A percentile compares a stretch with the other conserved stretches of the same genome.
Conservation (phyloP, 2,888 invertebrate genomes). For the Hermaeophaga mercurialis region DNA sequence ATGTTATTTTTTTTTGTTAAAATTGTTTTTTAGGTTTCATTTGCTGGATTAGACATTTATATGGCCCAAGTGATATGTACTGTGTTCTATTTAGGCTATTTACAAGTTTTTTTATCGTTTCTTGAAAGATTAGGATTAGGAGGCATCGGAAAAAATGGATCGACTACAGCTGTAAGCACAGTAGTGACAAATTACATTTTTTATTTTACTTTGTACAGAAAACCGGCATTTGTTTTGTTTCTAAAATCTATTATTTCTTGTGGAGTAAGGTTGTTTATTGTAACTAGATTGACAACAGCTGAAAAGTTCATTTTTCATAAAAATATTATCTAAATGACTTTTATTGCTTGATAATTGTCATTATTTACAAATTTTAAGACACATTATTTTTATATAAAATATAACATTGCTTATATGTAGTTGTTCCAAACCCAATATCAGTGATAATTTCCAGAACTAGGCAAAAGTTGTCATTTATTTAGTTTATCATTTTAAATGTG, state of each 20-base stretch:
- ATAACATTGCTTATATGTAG: too few species aligned
- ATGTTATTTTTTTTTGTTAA: conserved; percentile 23
- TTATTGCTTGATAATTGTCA: too few species aligned
- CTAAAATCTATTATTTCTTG: neutral
- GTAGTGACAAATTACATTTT: conserved; percentile 1
- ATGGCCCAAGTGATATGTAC: conserved; percentile 53
- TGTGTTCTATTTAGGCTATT: conserved; percentile 66
- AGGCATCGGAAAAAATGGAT: conserved; percentile 96
- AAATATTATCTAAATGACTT: too few species aligned
- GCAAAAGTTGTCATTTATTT: too few species aligned
- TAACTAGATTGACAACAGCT: neutral
- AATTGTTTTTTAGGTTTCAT: conserved; percentile 56
- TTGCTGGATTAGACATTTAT: conserved; percentile 57
- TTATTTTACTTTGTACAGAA: neutral
- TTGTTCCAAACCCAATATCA: too few species aligned
- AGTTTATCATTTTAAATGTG: too few species aligned
- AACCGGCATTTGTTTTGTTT: conserved; percentile 13
- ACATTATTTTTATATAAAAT: too few species aligned
- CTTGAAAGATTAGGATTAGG: conserved; percentile 75
- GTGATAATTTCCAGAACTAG: too few species aligned
- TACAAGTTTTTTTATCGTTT: conserved; percentile 71
- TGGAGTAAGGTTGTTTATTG: conserved; percentile 13
- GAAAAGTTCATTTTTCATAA: conserved; percentile 21
- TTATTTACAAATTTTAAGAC: too few species aligned
- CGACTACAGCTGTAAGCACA: conserved; percentile 90